Base-by-base conservation (phyloP, 37 sponge, comb jelly and placozoan species). In the Cliona cf. orientalis region DNA sequence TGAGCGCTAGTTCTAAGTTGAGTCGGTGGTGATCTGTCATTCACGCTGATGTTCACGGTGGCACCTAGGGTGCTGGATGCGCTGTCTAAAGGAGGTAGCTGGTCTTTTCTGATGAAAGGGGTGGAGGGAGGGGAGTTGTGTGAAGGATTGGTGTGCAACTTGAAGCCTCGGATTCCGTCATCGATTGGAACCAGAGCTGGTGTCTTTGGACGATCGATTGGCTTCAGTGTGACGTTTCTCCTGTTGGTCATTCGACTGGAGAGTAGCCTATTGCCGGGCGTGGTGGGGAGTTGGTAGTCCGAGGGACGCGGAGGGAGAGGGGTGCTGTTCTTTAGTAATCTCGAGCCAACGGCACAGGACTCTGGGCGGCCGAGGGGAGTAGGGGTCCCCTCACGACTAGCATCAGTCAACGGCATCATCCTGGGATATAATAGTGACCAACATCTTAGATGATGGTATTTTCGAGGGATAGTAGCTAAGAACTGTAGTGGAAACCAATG, bases 181-280 rank as follows among this genome's bases (percentile, higher is more conserved):
- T 82, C 83, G 12, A 81, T 77, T 64, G 75, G 59, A 33, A 58
- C 46, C 1, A 78, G 78, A 14, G 90, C 90, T 6, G 90, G 85
- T 9, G 85, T 90, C 49, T 75, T 84, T 2, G 90, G 86, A 41
- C 76, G 79, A 4, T 90, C 85, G 9, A 84, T 66, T 2, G 90
- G 90, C 31, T 73, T 90, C 41, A 90, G 64, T 28, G 46, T 36
- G 29, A 65, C n/a, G 19, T 71, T 77, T 55, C 78, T 85, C 33
- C 60, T 42, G 26, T 60, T 76, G 36, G 58, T 56, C n/a, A 57
- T 32, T 65, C 75, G 49, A 36, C 84, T 66, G 0, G 84, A 83
- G 40, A 74, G 43, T 45, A 74, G 75, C 29, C 84, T 66, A 19
- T 67, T 69, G 17, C 19, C 79, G 23, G 79, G 79, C 39, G 67